These are phyloP conservation scores for Caenorhabditis japonica DNA, from an alignment of 2,888 invertebrate species.

Conservation along the genomic window DNA sequence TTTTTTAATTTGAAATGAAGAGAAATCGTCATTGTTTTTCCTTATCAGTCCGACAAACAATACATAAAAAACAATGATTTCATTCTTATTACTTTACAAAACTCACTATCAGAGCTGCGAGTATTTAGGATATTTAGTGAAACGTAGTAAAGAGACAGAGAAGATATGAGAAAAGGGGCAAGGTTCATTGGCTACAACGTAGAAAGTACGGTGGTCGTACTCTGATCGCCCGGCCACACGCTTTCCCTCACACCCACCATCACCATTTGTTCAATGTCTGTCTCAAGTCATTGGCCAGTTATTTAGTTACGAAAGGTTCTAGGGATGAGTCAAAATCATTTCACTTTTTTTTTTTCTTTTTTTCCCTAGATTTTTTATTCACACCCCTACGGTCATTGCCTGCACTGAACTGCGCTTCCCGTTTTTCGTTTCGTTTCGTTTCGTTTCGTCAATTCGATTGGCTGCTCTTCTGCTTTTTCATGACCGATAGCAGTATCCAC, in stretches of 20 bases:
- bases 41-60: no score
- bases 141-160: not conserved
- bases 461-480: conserved; percentile 49
- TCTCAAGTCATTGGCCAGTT: not conserved
- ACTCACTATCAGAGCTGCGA: no score
- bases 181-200: conserved; percentile 40
- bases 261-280: not conserved
- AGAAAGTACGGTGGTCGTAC: conserved; percentile 40
- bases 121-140: no score
- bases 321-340: conserved; percentile 18
- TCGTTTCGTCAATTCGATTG: conserved; percentile 47
- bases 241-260: no score
- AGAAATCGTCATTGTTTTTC: no score
- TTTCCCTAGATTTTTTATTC: not conserved
- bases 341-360: conserved; percentile 5
- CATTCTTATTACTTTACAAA: no score
- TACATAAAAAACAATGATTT: no score
- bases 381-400: conserved; percentile 2
- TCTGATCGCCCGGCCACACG: conserved; percentile 30
- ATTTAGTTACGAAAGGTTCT: no score
- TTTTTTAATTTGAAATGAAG: no score
- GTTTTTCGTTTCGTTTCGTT: no score
- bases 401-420: not conserved
- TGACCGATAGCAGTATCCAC: conserved; percentile 40
- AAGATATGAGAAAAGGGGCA: conserved; percentile 11